A percentile compares a stretch with the other conserved stretches of the same genome.
These are phyloP conservation scores for Hyposoter didymator DNA, from an alignment of 2,888 invertebrate species.

Conservation along the genomic window DNA sequence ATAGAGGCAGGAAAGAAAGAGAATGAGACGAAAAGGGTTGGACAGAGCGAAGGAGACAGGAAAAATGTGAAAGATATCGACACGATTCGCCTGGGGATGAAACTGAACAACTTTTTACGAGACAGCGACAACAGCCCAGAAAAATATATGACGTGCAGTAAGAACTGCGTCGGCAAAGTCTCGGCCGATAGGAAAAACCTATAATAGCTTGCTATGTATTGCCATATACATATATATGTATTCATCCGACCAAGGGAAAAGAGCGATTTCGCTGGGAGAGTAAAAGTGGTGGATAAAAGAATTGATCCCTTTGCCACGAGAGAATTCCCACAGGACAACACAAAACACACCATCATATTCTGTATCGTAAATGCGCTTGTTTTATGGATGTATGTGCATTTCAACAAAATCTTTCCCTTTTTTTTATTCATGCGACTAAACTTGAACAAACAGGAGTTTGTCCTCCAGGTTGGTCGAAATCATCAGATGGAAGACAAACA, in stretches of 20 bases:
- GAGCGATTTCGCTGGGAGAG: constrained; percentile 15
- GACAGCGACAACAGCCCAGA: constrained; percentile 33
- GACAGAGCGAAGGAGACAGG: constrained; percentile 12
- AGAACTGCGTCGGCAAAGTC: constrained; percentile 42
- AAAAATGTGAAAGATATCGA: constrained; percentile 56
- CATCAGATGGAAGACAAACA: neutral
- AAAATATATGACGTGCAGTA: constrained; percentile 29
- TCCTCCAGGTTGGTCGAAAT: neutral
- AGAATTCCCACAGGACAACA: constrained; percentile 28
- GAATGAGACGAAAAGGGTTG: constrained; percentile 30
- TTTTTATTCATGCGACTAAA: neutral
- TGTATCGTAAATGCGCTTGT: constrained; percentile 15
- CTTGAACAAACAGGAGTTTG: neutral
- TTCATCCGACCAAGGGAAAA: constrained; percentile 2
- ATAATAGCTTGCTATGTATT: constrained; percentile 17
- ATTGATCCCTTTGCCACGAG: constrained; percentile 46
- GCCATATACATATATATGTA: constrained; percentile 6
- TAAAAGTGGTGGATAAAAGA: constrained; percentile 48
- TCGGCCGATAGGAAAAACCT: constrained; percentile 39
- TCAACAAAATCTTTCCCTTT: neutral
- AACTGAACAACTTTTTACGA: constrained; percentile 45
- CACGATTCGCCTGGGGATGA: constrained; percentile 52
- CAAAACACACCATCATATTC: constrained; percentile 28
- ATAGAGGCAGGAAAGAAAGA: constrained; percentile 33
- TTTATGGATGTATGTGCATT: constrained; percentile 4